These are phyloP conservation scores for Unio delphinus DNA, from an alignment of 2,888 invertebrate species.

Conservation along the genomic window DNA sequence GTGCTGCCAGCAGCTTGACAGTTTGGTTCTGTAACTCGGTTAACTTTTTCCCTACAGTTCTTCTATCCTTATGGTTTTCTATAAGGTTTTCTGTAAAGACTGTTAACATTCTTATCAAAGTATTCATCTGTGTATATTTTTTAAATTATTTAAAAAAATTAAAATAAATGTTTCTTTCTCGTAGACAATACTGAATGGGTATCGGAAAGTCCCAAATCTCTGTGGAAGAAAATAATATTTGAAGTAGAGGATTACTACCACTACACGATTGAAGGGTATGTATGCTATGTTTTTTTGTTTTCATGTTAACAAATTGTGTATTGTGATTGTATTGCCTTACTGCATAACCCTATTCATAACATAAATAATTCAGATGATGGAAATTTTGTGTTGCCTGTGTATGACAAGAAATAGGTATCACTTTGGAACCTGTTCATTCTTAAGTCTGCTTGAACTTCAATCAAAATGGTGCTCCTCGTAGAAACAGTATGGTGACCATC, in stretches of 20 bases:
- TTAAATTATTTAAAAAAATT: neutral
- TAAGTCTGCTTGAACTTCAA: too few species aligned
- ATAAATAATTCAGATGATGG: too few species aligned
- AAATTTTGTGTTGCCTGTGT: too few species aligned
- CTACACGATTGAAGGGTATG: constrained; percentile 82
- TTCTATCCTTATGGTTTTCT: too few species aligned
- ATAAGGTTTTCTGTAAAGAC: too few species aligned
- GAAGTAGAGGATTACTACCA: constrained; percentile 92
- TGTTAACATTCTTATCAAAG: constrained; percentile 2
- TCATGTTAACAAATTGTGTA: neutral
- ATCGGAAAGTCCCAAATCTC: constrained; percentile 84
- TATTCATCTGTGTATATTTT: neutral
- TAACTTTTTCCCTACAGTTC: neutral
- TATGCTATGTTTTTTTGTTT: constrained; percentile 1
- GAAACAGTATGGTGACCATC: too few species aligned
- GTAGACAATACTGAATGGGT: constrained; percentile 87
- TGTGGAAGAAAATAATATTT: constrained; percentile 90
- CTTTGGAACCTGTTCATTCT: too few species aligned
- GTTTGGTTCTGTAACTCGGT: neutral
- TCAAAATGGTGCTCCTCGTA: too few species aligned
- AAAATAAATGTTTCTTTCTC: constrained; percentile 6
- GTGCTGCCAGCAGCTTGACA: too few species aligned
- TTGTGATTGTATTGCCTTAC: too few species aligned
- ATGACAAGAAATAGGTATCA: too few species aligned
- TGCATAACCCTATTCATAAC: too few species aligned